Evolutionary conservation across 2,113 vertebrate genomes (phyloP).

Genomic region (Athene cunicularia): DNA sequence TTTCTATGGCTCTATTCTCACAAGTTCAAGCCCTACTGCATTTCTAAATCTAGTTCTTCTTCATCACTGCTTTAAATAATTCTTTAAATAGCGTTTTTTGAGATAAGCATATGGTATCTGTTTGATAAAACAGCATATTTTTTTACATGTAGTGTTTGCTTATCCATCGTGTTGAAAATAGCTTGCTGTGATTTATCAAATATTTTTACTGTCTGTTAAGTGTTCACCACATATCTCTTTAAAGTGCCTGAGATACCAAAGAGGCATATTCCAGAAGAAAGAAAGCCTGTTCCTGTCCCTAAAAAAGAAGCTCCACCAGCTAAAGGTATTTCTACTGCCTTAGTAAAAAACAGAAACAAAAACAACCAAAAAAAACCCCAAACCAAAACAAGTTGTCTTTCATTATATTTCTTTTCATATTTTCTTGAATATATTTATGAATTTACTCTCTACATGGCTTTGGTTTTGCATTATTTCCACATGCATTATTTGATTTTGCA

Average conservation of each 20-base stretch:
- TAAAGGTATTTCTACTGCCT: constrained; percentile 72
- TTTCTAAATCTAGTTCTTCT: not conserved
- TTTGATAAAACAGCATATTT: not conserved
- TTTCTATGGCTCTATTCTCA: not conserved
- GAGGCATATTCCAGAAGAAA: constrained; percentile 75
- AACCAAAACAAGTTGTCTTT: not conserved
- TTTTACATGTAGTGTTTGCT: not conserved
- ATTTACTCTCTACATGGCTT: not conserved
- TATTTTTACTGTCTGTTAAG: constrained; percentile 2
- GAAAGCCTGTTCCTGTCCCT: constrained; percentile 64
- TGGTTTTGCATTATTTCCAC: not conserved
- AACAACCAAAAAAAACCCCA: not conserved
- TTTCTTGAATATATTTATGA: not conserved
- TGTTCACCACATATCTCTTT: constrained; percentile 54
- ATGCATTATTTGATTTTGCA: not conserved
- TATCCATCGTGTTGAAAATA: not conserved
- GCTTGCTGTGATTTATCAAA: not conserved
- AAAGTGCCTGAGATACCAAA: constrained; percentile 75
- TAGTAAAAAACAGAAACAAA: not conserved
- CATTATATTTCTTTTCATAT: not conserved
- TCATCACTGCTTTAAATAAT: not conserved
- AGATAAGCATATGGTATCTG: not conserved
- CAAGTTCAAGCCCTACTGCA: not conserved
- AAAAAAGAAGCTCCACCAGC: constrained; percentile 71
- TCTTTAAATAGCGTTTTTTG: not conserved